Conservation (phyloP, 2,113 vertebrate species). For the Cnemophilus loriae region DNA sequence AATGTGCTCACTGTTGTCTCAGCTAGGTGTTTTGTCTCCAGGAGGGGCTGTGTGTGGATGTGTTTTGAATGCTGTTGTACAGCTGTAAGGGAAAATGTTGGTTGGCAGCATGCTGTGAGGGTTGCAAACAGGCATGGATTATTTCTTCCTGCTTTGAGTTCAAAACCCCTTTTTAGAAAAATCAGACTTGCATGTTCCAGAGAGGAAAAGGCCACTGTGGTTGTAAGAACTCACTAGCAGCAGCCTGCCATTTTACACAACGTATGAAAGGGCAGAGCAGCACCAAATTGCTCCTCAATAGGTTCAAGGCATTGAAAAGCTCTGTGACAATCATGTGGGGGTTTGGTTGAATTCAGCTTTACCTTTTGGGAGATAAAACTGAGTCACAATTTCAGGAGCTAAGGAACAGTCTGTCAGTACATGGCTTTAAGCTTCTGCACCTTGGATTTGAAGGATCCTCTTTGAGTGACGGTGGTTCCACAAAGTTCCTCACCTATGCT, state of each 20-base stretch:
- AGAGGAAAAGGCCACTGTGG: neutral
- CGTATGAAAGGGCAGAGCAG: neutral
- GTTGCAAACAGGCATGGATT: neutral
- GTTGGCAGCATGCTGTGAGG: neutral
- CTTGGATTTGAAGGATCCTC: neutral
- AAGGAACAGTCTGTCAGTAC: neutral
- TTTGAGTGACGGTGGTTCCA: neutral
- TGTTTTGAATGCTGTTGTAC: neutral
- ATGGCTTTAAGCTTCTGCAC: neutral
- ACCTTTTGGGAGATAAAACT: neutral
- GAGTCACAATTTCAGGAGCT: neutral
- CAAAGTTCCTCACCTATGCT: neutral
- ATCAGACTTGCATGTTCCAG: neutral
- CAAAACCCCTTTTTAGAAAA: neutral
- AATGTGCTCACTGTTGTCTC: neutral
- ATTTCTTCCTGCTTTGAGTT: conserved; percentile 20
- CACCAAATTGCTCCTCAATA: neutral
- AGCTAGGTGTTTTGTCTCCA: neutral
- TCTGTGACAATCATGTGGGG: neutral
- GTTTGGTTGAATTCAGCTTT: neutral
- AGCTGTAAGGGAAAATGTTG: conserved; percentile 20
- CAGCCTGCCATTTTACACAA: neutral
- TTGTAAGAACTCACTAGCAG: neutral
- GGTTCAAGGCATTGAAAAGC: neutral
- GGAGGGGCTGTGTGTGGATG: neutral